Base-by-base conservation (phyloP, 2,797 vertebrate species). In the Acipenser ruthenus region DNA sequence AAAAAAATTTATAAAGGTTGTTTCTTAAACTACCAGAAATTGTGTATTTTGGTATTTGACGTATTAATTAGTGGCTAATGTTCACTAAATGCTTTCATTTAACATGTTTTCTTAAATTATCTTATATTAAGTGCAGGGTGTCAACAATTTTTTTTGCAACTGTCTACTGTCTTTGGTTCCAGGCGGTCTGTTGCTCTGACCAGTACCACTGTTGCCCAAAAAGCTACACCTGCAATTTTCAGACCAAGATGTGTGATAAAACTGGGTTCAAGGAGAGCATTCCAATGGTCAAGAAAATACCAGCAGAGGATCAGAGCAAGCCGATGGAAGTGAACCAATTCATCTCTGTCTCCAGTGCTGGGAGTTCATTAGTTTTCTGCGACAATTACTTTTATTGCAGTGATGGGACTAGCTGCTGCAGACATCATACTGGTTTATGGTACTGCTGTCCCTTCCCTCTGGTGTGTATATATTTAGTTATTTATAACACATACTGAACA, bases 101-200 rank as follows among this genome's bases (percentile, higher is more conserved):
- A 15, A 12, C 10, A 10, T 6, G 23, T 64, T 5, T 50, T n/a
- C 12, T 12, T 10, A 63, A 15, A 8, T 52, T 12, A 47, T 7
- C 15, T 18, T 65, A n/a, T 12, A 8, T 13, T 9, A 49, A 10
- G 10, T 68, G 63, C 68, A 52, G 23, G 37, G 13, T 53, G 68
- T 8, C 49, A 8, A 49, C 62, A 12, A 62, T 12, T 64, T 53
- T 65, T 60, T 61, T 5, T 50, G 37, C 50, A 49, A 37, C 49
- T 56, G 18, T 2, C 18, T 18, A 18, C 18, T 62, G 10, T 47
- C 6, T 47, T 7, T 47, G 55, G 11, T 73, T 67, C 10, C 63
- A 89, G 87, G 88, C 84, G 0, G 80, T 87, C 56, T 89, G 87
- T 66, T 90, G 88, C 68, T 0, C 78, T 1, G 89, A 89, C 75